Conservation (phyloP, 2,113 vertebrate genomes). For the Paramormyrops kingsleyae region DNA sequence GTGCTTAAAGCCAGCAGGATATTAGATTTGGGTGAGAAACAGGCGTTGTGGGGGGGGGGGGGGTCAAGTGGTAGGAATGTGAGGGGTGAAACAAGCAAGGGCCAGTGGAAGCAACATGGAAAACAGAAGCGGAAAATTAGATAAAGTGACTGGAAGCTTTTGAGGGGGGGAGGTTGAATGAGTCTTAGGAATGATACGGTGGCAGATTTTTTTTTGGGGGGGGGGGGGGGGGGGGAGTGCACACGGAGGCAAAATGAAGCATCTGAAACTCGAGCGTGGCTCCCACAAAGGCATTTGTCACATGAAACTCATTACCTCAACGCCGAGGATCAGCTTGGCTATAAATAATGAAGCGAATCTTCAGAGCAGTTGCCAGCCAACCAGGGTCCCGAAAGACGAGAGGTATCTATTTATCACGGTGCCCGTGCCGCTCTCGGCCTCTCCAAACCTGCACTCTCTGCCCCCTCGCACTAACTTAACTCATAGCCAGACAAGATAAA, state of each 20-base stretch:
- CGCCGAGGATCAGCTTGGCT: neutral
- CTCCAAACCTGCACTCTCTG: too few species aligned
- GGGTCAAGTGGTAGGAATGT: neutral
- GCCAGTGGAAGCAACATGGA: too few species aligned
- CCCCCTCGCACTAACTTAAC: neutral
- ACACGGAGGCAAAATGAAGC: neutral
- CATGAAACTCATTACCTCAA: constrained; percentile 19
- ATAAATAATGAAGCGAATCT: constrained; percentile 15
- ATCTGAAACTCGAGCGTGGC: neutral
- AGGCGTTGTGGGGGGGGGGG: neutral
- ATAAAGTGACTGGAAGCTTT: neutral
- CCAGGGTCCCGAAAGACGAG: neutral
- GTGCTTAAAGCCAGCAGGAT: neutral
- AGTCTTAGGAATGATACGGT: neutral
- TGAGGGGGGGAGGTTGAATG: neutral
- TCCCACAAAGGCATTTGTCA: constrained; percentile 12
- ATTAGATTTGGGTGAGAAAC: neutral
- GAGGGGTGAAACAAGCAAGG: neutral
- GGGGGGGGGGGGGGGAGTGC: neutral
- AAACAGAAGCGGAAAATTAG: neutral
- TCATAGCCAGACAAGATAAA: constrained; percentile 2
- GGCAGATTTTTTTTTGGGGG: neutral
- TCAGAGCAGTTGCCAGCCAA: neutral
- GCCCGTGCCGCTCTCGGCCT: neutral
- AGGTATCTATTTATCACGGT: constrained; percentile 1